Percentiles rank a stretch among this genome's conserved stretches.
These are phyloP conservation scores for Morone chrysops DNA, from an alignment of 2,113 vertebrate genomes.

Conservation along the genomic window DNA sequence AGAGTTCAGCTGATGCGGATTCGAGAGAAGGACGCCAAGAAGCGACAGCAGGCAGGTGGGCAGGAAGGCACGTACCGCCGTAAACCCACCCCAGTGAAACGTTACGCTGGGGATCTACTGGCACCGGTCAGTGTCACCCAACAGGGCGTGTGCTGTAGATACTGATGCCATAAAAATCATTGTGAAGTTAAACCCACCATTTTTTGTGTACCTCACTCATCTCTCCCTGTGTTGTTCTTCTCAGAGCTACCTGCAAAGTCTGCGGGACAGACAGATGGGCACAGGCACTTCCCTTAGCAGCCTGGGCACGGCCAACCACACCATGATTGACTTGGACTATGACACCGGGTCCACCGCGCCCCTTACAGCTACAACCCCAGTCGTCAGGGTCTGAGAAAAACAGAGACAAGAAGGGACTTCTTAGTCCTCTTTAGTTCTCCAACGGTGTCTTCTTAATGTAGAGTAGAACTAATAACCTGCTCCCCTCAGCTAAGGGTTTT, in stretches of 20 bases:
- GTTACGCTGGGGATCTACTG: conserved; percentile 89
- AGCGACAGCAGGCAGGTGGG: conserved; percentile 83
- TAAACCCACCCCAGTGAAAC: conserved; percentile 85
- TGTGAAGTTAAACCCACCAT: neutral
- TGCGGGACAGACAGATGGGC: conserved; percentile 88
- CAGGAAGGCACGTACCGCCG: conserved; percentile 87
- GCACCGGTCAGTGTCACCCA: conserved; percentile 87
- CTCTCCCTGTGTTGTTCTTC: conserved; percentile 22
- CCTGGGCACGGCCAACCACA: conserved; percentile 81
- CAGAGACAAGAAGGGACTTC: conserved; percentile 30
- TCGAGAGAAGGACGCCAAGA: conserved; percentile 88
- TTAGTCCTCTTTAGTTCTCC: conserved; percentile 26
- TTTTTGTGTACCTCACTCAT: conserved; percentile 2
- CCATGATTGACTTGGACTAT: conserved; percentile 87
- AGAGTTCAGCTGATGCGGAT: conserved; percentile 89
- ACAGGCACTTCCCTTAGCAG: conserved; percentile 87
- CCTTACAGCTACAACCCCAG: conserved; percentile 85
- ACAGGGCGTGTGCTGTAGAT: conserved; percentile 64
- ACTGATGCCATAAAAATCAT: conserved; percentile 11
- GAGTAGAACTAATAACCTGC: conserved; percentile 29
- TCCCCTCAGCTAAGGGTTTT: neutral
- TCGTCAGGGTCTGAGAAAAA: conserved; percentile 79
- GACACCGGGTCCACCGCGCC: conserved; percentile 88
- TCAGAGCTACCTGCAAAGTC: conserved; percentile 92
- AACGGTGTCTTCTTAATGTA: conserved; percentile 41